Conservation (phyloP, 2,888 invertebrate genomes). For the Leptopilina myrica region DNA sequence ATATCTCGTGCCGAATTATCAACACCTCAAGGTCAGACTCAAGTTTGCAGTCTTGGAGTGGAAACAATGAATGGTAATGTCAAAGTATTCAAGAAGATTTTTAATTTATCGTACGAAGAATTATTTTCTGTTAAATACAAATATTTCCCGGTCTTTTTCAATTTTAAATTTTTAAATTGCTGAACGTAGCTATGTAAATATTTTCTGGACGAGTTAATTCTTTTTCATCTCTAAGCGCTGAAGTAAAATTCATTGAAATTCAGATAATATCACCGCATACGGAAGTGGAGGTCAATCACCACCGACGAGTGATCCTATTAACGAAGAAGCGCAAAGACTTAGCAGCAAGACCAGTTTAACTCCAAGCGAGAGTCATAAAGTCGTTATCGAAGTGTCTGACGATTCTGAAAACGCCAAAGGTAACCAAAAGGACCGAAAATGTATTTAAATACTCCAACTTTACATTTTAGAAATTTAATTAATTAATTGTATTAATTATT, state of each 20-base stretch:
- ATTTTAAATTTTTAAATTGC: no score
- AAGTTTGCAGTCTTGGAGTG: conserved; percentile 75
- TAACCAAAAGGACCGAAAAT: conserved; percentile 47
- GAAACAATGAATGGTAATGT: conserved; percentile 68
- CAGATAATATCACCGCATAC: conserved; percentile 71
- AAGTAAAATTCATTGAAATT: conserved; percentile 42
- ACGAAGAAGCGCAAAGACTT: conserved; percentile 67
- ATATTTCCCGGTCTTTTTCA: no score
- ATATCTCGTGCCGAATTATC: conserved; percentile 68
- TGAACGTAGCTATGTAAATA: no score
- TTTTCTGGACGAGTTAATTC: no score
- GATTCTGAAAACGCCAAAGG: conserved; percentile 75
- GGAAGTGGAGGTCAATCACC: conserved; percentile 72
- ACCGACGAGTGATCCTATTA: conserved; percentile 67
- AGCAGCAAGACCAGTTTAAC: conserved; percentile 70
- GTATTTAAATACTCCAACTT: neutral
- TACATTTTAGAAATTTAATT: neutral
- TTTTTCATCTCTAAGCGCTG: no score
- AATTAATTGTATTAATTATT: neutral
- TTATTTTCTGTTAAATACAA: neutral
- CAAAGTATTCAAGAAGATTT: no score
- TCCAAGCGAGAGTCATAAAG: conserved; percentile 73
- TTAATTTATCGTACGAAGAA: neutral
- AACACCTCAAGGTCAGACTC: conserved; percentile 73
- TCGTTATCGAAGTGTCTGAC: conserved; percentile 76